Base-by-base conservation (phyloP, 2,113 vertebrate genomes). In the Pollimyrus isidori region DNA sequence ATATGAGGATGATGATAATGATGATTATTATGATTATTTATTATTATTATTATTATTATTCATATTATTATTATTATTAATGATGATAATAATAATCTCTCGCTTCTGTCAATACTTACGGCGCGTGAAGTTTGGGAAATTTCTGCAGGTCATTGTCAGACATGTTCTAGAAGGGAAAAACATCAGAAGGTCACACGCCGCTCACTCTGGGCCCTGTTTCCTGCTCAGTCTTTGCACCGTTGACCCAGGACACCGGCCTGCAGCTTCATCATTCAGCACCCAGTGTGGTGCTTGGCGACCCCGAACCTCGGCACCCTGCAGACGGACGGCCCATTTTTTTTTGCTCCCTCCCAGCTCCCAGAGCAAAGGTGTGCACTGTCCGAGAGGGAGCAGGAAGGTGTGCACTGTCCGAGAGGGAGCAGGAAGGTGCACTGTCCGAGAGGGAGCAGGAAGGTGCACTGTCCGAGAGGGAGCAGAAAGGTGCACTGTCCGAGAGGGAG, bases 131-230 rank as follows among this genome's bases (percentile, higher is more conserved):
- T 91, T 98, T 98, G 30, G 98, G 98, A 90, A 99, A 99, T 91
- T 96, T 98, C 94, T 98, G 98, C 42, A 99, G 96, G 92, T 99
- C 98, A 45, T 97, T 98, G 53, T 98, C 97, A 53, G 95, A 97
- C 96, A 99, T 95, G 89, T 95, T 97, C 98, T 99, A 92, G 19
- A 96, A 96, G 91, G 83, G 87, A 84, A 49, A 82, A 92, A 23
- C 73, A 69, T 30, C 23, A 65, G 46, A 76, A 52, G 42, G 82
- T 26, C 4, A 86, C 21, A 23, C 46, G 7, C 49, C 2, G 84
- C 45, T 26, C 26, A 88, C n/a, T 11, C 3, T 23, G 23, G 46
- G 56, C 21, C n/a, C 1, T 13, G 10, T 89, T 3, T n/a, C 0
- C 15, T 42, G 39, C 82, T n/a, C 10, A 48, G 21, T 7, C 53